Conservation (phyloP, 2,888 invertebrate species). For the Trissolcus japonicus region DNA sequence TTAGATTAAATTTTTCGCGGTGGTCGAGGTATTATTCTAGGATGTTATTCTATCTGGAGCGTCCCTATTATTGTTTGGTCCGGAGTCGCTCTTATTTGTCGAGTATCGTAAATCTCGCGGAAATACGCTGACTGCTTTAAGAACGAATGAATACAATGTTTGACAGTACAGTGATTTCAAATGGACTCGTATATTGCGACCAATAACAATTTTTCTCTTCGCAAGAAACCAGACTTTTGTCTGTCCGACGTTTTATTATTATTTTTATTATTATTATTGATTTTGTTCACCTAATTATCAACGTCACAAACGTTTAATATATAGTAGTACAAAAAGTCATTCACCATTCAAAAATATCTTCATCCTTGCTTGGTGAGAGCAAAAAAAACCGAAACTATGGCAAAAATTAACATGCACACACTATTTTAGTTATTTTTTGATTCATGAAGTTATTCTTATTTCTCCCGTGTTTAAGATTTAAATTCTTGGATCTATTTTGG, state of each 20-base stretch:
- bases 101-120: slow-evolving; percentile 49
- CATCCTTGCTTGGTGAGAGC: too few species aligned
- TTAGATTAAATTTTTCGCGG: background rate
- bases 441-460: too few species aligned
- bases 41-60: slow-evolving; percentile 51
- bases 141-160: slow-evolving; percentile 44
- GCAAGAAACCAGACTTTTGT: slow-evolving; percentile 16
- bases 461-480: too few species aligned
- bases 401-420: too few species aligned
- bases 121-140: slow-evolving; percentile 52
- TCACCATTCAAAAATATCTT: too few species aligned
- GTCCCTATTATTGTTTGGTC: slow-evolving; percentile 63
- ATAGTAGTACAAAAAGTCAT: background rate
- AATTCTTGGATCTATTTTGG: too few species aligned
- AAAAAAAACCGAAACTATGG: too few species aligned
- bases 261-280: background rate
- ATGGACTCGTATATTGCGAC: slow-evolving; percentile 30
- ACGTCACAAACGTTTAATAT: slow-evolving; percentile 4
- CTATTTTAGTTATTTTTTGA: too few species aligned
- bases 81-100: slow-evolving; percentile 33
- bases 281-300: slow-evolving; percentile 26
- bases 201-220: slow-evolving; percentile 35
- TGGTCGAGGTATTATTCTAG: slow-evolving; percentile 40
- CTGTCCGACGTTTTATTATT: slow-evolving; percentile 5
- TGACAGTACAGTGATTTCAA: slow-evolving; percentile 44